Conservation (phyloP, 2,113 vertebrate species). For the Alectura lathami region DNA sequence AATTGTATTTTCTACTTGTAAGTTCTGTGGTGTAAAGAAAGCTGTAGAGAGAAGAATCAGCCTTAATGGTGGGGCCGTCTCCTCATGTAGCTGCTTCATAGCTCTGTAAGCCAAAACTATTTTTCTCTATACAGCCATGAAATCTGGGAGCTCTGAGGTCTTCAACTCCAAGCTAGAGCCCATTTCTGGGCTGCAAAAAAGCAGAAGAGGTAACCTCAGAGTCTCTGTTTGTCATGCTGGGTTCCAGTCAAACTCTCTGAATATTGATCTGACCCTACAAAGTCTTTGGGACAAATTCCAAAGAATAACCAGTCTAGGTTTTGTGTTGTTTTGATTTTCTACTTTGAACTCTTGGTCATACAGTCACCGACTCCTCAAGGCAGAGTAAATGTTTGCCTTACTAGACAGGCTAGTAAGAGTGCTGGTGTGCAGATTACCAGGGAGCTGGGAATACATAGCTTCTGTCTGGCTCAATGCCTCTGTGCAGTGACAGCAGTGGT, state of each 20-base stretch:
- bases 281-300: background rate
- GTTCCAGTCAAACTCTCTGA: background rate
- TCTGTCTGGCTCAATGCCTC: constrained; percentile 43
- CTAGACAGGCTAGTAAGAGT: background rate
- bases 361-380: background rate
- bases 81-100: background rate
- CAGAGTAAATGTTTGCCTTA: background rate
- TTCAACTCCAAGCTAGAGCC: background rate
- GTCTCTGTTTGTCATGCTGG: background rate
- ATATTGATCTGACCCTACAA: background rate
- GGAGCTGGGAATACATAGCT: constrained; percentile 16
- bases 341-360: background rate
- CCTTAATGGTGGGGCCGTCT: background rate
- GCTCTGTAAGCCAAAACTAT: background rate
- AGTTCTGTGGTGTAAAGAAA: background rate
- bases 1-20: background rate
- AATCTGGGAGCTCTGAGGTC: background rate
- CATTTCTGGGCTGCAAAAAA: background rate
- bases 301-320: background rate
- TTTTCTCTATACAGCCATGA: background rate
- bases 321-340: background rate
- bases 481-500: constrained; percentile 22
- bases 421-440: background rate
- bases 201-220: background rate
- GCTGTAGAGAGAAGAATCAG: background rate